Evolutionary conservation across 2,797 vertebrate genomes (phyloP).

Genomic region (Heliangelus exortis): DNA sequence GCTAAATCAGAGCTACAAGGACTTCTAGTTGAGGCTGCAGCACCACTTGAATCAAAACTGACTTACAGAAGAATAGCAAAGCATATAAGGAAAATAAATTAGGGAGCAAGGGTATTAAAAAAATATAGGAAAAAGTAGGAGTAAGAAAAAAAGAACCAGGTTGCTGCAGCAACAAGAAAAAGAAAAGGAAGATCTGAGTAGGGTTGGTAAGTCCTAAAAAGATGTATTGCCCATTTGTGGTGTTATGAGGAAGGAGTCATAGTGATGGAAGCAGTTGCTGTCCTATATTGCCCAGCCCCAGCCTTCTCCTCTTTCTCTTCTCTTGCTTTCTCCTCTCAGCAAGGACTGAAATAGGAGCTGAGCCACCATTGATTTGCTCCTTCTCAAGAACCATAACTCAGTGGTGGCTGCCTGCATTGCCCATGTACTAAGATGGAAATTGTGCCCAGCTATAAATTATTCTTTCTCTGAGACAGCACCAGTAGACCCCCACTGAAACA

Average conservation of each 20-base stretch:
- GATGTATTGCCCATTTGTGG: not conserved
- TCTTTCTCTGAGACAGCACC: not conserved
- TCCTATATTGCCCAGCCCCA: not conserved
- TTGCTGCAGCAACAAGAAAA: not conserved
- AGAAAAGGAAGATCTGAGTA: not conserved
- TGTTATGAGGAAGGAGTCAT: not conserved
- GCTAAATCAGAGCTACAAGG: not conserved
- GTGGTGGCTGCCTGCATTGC: not conserved
- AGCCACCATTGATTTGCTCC: not conserved
- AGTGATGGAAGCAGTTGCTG: not conserved
- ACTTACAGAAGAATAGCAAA: not conserved
- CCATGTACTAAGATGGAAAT: rapidly evolving
- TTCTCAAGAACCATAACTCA: not conserved
- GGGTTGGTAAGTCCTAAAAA: not conserved
- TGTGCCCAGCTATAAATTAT: not conserved
- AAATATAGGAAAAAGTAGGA: no score
- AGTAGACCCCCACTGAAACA: not conserved
- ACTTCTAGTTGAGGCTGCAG: not conserved
- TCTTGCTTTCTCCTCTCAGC: no score
- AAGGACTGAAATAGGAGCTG: not conserved
- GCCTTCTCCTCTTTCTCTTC: not conserved
- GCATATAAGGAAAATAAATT: not conserved
- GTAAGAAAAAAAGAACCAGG: not conserved
- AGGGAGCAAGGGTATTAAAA: no score
- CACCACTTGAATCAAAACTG: not conserved